A percentile compares a stretch with the other conserved stretches of the same genome.
Conservation (phyloP, 2,797 vertebrate genomes). For the Acropternis orthonyx region DNA sequence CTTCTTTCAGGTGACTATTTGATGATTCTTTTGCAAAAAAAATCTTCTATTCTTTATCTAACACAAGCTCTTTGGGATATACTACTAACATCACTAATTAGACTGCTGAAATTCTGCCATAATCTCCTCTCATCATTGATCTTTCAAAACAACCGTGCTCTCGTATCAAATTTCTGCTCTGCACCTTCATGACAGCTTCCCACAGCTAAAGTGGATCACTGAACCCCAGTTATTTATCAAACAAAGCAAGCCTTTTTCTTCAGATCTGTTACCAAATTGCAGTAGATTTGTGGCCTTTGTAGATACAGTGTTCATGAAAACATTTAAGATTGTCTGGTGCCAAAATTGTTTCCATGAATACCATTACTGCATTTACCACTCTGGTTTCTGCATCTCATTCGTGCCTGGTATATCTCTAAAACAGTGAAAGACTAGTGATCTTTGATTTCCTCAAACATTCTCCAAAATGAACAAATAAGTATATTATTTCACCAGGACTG, state of each 20-base stretch:
- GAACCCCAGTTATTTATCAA: background rate
- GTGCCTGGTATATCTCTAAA: background rate
- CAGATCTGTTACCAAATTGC: background rate
- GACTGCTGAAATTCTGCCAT: slow-evolving; percentile 15
- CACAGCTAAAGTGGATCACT: background rate
- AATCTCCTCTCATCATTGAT: background rate
- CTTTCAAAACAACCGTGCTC: background rate
- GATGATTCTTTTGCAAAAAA: background rate
- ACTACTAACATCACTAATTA: slow-evolving; percentile 2
- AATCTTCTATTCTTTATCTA: background rate
- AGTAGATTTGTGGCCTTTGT: background rate
- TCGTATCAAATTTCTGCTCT: background rate
- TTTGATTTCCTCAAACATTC: background rate
- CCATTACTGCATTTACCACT: background rate
- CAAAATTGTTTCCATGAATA: background rate
- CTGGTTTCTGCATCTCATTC: background rate
- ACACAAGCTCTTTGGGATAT: background rate
- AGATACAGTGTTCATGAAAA: background rate
- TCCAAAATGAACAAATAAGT: background rate
- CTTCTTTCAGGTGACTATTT: slow-evolving; percentile 9
- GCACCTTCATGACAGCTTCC: background rate
- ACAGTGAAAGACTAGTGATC: background rate
- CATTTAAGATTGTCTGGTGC: background rate
- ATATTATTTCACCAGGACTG: background rate
- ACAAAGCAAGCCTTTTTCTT: background rate